Evolutionary conservation across 2,797 vertebrate species (phyloP).

Genomic region (Takifugu ocellatus): DNA sequence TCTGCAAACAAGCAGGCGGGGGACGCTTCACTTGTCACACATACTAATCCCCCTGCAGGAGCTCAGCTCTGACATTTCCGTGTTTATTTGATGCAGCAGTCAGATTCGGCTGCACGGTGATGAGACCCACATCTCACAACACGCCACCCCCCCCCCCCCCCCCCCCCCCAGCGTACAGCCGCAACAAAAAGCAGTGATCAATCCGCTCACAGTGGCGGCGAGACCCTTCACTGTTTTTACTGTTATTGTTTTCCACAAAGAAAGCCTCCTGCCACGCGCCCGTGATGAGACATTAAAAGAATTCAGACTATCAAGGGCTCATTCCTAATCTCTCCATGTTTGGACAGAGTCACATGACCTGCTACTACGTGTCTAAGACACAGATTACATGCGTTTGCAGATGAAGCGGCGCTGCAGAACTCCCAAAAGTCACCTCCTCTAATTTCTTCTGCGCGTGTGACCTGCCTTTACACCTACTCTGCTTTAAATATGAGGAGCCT

Average conservation of each 20-base stretch:
- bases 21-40: slow-evolving; percentile 36
- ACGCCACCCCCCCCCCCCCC: neutral
- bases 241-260: neutral
- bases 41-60: slow-evolving; percentile 39
- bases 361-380: too few species aligned
- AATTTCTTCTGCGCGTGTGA: slow-evolving; percentile 60
- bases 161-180: too few species aligned
- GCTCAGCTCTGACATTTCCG: slow-evolving; percentile 4
- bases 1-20: slow-evolving; percentile 52
- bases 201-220: neutral
- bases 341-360: too few species aligned
- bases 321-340: too few species aligned
- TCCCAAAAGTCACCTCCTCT: slow-evolving; percentile 48
- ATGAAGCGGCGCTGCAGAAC: slow-evolving; percentile 6
- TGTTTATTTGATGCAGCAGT: slow-evolving; percentile 19
- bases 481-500: slow-evolving; percentile 73
- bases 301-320: too few species aligned
- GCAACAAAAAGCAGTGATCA: slow-evolving; percentile 5
- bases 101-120: slow-evolving; percentile 12
- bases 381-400: neutral
- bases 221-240: neutral
- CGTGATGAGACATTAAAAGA: too few species aligned
- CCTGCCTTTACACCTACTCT: slow-evolving; percentile 70
- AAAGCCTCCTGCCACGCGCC: neutral
- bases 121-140: slow-evolving; percentile 18